phyloP scores from a whole-genome alignment of 37 sponge, comb jelly and placozoan species.

The Halichondria panicea region DNA sequence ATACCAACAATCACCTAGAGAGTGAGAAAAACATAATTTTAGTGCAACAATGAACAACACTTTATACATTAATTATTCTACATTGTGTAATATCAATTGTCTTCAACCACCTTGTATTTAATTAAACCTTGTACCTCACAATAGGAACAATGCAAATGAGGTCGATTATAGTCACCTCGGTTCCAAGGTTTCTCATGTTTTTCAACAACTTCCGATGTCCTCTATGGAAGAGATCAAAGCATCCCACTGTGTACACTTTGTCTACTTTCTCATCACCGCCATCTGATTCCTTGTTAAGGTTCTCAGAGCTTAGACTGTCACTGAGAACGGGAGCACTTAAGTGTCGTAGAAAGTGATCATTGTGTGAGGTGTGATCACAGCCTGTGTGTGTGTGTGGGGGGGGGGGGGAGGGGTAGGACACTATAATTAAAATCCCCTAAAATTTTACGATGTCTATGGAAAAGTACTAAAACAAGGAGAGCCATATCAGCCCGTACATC shows the following conservation, averaged over 20 bases:
- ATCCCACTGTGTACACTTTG: conserved; percentile 55
- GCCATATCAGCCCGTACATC: no score
- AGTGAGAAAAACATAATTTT: neutral
- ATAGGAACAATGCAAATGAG: no score
- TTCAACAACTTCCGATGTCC: conserved; percentile 22
- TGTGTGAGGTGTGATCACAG: neutral
- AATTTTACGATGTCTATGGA: no score
- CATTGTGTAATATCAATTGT: no score
- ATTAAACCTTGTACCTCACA: no score
- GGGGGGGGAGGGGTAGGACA: no score
- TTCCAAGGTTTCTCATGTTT: conserved; percentile 31
- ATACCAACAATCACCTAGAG: conserved; percentile 51
- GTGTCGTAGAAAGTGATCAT: neutral
- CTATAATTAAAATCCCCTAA: no score
- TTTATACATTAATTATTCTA: neutral
- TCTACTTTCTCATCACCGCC: conserved; percentile 4
- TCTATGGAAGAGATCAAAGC: conserved; percentile 46
- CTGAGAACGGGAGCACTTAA: no score
- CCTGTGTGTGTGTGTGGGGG: neutral
- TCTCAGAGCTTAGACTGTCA: neutral
- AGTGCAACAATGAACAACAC: neutral
- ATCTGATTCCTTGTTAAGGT: neutral
- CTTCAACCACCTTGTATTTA: no score
- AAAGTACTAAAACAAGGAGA: no score
- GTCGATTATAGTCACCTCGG: conserved; percentile 3